Conservation (phyloP, 1,140 invertebrate species). For the Drosophila takahashii region DNA sequence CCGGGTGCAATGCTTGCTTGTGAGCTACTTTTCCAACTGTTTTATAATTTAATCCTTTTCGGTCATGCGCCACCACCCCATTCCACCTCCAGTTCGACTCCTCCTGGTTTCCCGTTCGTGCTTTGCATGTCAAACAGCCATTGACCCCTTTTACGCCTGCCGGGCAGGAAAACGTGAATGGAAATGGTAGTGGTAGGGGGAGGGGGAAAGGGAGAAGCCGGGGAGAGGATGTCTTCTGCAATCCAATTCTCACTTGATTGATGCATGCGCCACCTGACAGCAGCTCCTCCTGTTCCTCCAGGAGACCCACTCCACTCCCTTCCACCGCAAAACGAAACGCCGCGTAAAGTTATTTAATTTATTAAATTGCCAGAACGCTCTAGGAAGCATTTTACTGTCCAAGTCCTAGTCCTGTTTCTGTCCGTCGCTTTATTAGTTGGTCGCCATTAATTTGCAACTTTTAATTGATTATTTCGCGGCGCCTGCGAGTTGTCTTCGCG, state of each 20-base stretch:
- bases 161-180: slow-evolving; percentile 33
- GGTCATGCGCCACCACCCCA: slow-evolving; percentile 60
- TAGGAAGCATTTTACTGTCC: slow-evolving; percentile 21
- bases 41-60: slow-evolving; percentile 84
- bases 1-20: slow-evolving; percentile 25
- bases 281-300: slow-evolving; percentile 15
- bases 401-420: slow-evolving; percentile 2
- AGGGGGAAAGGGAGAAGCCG: neutral
- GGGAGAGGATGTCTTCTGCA: slow-evolving; percentile 56
- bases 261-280: slow-evolving; percentile 78
- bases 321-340: slow-evolving; percentile 48
- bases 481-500: slow-evolving; percentile 9
- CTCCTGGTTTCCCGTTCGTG: slow-evolving; percentile 34
- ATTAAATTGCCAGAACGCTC: slow-evolving; percentile 66
- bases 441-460: slow-evolving; percentile 73
- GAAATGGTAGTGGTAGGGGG: slow-evolving; percentile 6
- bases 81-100: slow-evolving; percentile 4
- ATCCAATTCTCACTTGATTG: slow-evolving; percentile 82
- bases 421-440: slow-evolving; percentile 59
- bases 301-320: neutral
- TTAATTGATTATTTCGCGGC: slow-evolving; percentile 76
- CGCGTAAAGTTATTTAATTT: slow-evolving; percentile 81
- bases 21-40: slow-evolving; percentile 80
- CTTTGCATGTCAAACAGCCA: slow-evolving; percentile 84
- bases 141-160: slow-evolving; percentile 80